Conservation (phyloP, 2,113 vertebrate genomes). For the Petrocephalus zakoni region DNA sequence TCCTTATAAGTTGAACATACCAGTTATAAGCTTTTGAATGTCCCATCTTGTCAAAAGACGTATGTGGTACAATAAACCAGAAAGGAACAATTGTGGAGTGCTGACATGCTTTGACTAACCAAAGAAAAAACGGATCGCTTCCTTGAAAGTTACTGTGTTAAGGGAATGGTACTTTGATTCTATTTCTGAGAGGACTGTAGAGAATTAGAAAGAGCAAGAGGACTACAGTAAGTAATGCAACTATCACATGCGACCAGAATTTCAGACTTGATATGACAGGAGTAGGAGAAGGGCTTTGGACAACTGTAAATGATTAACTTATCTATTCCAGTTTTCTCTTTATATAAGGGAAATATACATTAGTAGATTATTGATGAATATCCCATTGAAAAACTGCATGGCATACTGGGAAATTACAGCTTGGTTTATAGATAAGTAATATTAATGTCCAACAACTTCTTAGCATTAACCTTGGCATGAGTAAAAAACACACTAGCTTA, state of each 20-base stretch:
- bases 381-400: background rate
- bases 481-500: background rate
- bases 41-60: background rate
- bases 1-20: background rate
- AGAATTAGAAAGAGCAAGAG: background rate
- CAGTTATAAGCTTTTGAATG: background rate
- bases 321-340: background rate
- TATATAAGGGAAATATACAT: background rate
- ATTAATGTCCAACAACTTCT: background rate
- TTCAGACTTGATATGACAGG: background rate
- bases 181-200: background rate
- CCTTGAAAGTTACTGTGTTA: background rate
- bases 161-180: background rate
- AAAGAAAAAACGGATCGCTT: background rate
- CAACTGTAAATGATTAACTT: background rate
- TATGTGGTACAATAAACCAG: background rate
- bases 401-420: background rate
- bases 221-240: background rate
- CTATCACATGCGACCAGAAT: background rate
- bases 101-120: background rate
- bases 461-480: background rate
- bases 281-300: background rate
- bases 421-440: background rate
- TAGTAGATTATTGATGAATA: background rate
- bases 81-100: background rate